Base-by-base conservation (phyloP, 2,888 invertebrate genomes). In the Polyommatus icarus region DNA sequence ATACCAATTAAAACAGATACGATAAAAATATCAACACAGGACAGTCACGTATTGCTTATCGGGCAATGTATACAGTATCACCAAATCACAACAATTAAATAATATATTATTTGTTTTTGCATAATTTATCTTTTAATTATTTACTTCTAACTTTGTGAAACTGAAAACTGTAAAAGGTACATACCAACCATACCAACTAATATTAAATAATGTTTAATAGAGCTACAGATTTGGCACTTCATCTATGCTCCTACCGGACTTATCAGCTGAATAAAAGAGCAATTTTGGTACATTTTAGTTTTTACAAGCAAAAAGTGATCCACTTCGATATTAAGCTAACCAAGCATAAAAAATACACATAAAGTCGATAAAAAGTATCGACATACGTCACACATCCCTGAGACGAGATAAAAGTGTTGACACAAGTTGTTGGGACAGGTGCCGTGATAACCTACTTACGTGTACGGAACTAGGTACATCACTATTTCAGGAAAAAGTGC, bases 401-500 rank as follows among this genome's bases (percentile, higher is more conserved):
- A 24, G 24, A 0, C 46, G 50, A 76, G 61, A 61, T 67, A 75
- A 46, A 67, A 46, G 67, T 78, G 18, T 67, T 20, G 29, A 54
- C 5, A 67, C 75, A 32, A 40, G 7, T 5, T 78, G 75, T 78
- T 78, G 40, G 75, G 29, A 67, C 75, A 78, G 75, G 75, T 75
- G 73, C 46, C 6, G 71, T 20, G 77, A 78, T 78, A 78, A 75
- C 59, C 78, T 36, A 76, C 24, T 54, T 76, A 59, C 0, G 15
- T 54, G 24, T 46, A 76, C 67, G 71, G 29, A 54, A 67, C 59
- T 46, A 72, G 20, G 54, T 46, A 67, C 29, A 29, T 32, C 6
- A 32, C 29, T 24, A 29, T 24, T 61, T 61, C 61, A 61, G 24
- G 24, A 61, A 61, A 10, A 24, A 61, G 24, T 46, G 46, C 10